phyloP scores from a whole-genome alignment of 2,113 vertebrate genomes.

The Nanorana parkeri region DNA sequence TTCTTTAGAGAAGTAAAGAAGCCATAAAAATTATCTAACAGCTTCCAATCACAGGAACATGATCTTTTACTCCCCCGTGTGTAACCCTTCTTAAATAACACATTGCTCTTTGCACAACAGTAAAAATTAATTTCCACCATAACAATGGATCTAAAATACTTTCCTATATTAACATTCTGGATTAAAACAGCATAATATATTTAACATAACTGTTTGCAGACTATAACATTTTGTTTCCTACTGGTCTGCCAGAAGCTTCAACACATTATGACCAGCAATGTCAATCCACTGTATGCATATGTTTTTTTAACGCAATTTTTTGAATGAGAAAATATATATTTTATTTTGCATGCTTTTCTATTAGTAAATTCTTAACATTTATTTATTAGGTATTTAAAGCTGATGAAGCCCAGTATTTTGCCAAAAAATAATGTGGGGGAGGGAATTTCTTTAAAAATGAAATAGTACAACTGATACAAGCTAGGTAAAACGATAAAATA shows the following conservation, averaged over 20 bases:
- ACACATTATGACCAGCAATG: conserved; percentile 17
- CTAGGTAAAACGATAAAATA: too few relatives aligned
- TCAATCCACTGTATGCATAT: not conserved
- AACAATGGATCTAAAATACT: not conserved
- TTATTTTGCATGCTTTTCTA: too few relatives aligned
- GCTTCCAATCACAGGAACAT: conserved; percentile 46
- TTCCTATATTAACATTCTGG: conserved; percentile 41
- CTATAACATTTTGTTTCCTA: conserved; percentile 26
- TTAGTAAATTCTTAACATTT: too few relatives aligned
- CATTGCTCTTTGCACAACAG: conserved; percentile 26
- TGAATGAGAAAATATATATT: too few relatives aligned
- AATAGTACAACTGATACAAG: too few relatives aligned
- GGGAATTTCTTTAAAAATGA: too few relatives aligned
- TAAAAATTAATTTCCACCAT: conserved; percentile 3
- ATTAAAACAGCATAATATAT: conserved; percentile 34
- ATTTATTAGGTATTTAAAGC: too few relatives aligned
- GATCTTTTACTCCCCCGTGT: conserved; percentile 28
- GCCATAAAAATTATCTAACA: conserved; percentile 52
- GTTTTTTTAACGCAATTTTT: too few relatives aligned
- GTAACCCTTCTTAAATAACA: conserved; percentile 49
- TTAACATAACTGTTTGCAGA: conserved; percentile 20
- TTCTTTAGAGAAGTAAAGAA: conserved; percentile 37
- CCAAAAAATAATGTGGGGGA: too few relatives aligned
- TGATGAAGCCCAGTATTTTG: too few relatives aligned
- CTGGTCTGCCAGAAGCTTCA: conserved; percentile 23